A percentile compares a stretch with the other conserved stretches of the same genome.
Evolutionary conservation across 2,113 vertebrate species (phyloP).

Genomic region (Aramus guarauna): DNA sequence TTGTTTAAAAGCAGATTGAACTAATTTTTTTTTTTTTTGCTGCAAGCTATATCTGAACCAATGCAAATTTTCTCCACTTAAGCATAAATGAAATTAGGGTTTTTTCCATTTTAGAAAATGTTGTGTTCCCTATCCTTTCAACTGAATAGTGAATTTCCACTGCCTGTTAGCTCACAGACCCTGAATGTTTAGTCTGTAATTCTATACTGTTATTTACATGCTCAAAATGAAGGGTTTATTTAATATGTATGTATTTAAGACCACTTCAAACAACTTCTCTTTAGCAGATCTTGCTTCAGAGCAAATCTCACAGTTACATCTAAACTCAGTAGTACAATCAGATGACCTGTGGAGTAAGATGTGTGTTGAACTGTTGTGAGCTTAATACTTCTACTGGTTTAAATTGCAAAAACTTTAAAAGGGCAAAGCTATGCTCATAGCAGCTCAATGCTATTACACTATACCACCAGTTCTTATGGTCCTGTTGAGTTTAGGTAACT

Average conservation of each 20-base stretch:
- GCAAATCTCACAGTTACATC: not conserved
- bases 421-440: not conserved
- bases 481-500: not conserved
- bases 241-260: constrained; percentile 8
- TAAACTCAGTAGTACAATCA: not conserved
- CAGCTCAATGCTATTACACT: not conserved
- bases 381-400: not conserved
- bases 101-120: constrained; percentile 13
- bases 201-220: constrained; percentile 37
- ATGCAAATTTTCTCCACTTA: not conserved
- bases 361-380: not conserved
- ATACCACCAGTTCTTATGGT: not conserved
- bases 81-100: not conserved
- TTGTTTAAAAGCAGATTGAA: constrained; percentile 40
- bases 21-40: not conserved
- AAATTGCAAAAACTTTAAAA: not conserved
- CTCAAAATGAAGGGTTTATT: constrained; percentile 7
- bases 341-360: not conserved
- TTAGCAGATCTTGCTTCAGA: not conserved
- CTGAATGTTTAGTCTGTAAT: constrained; percentile 43
- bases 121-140: not conserved
- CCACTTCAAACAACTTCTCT: constrained; percentile 8
- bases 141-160: constrained; percentile 35
- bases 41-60: not conserved
- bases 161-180: not conserved